Conservation (phyloP, 2,113 vertebrate genomes). For the Rallus limicola region DNA sequence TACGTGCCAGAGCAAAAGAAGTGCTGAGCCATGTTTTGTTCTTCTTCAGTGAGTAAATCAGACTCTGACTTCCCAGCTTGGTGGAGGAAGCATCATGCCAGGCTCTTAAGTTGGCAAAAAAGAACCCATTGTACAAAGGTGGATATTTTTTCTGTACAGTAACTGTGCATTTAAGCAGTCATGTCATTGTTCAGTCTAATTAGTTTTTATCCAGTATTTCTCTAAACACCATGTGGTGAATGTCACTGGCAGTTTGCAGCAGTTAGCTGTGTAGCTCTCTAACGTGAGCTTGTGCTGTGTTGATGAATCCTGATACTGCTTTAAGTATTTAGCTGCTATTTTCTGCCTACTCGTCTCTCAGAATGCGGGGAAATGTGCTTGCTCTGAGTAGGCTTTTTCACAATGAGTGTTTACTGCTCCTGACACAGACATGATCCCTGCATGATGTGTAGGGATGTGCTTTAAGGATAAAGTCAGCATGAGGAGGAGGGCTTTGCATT, state of each 20-base stretch:
- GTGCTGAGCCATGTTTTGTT: background rate
- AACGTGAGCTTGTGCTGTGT: background rate
- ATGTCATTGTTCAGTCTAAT: slow-evolving; percentile 5
- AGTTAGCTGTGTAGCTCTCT: background rate
- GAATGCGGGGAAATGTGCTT: slow-evolving; percentile 4
- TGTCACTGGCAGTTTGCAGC: background rate
- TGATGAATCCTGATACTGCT: slow-evolving; percentile 19
- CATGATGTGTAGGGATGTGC: background rate
- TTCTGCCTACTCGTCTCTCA: slow-evolving; percentile 43
- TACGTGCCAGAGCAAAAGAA: background rate
- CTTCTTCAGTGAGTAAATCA: background rate
- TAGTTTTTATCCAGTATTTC: background rate
- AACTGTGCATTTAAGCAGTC: background rate
- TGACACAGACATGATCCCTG: background rate
- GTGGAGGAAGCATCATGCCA: background rate
- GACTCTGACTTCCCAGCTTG: background rate
- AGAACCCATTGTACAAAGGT: background rate
- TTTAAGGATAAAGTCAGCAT: background rate
- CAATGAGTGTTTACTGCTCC: background rate
- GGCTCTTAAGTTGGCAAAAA: background rate
- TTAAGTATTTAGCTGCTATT: slow-evolving; percentile 37
- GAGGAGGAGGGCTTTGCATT: background rate
- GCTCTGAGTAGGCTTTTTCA: background rate
- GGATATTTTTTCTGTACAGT: background rate
- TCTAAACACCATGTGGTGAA: background rate